Percentiles rank a stretch among this genome's conserved stretches.
Evolutionary conservation across 2,888 invertebrate species (phyloP).

Genomic region (Ochropleura leucogaster): DNA sequence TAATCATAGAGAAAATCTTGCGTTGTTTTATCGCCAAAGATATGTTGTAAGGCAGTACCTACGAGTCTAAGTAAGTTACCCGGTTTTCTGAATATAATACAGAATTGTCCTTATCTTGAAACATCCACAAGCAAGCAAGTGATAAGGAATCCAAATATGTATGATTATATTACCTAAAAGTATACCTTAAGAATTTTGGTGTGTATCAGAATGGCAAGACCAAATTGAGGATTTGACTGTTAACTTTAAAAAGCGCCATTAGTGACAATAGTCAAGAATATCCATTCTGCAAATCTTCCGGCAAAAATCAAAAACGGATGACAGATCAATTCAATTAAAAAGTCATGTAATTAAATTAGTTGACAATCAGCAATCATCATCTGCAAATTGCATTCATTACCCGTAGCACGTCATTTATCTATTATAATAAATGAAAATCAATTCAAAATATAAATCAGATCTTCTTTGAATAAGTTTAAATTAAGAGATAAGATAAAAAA

Average conservation of each 20-base stretch:
- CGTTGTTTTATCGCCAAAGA: background rate
- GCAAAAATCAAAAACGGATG: background rate
- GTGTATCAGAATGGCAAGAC: background rate
- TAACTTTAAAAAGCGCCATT: background rate
- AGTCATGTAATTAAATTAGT: background rate
- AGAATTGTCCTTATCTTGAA: constrained; percentile 20
- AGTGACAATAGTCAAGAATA: background rate
- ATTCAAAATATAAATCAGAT: background rate
- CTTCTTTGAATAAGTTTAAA: constrained; percentile 24
- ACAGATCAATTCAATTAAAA: background rate
- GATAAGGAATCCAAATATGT: constrained; percentile 35
- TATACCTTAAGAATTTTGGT: background rate
- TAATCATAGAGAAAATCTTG: background rate
- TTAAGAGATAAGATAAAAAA: constrained; percentile 29
- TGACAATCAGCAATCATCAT: background rate
- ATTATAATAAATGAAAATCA: constrained; percentile 14
- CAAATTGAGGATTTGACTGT: background rate
- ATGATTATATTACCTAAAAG: constrained; percentile 5
- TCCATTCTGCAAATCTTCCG: background rate
- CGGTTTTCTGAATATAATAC: constrained; percentile 39
- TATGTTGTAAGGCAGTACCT: background rate
- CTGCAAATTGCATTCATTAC: background rate
- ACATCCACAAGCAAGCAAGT: background rate
- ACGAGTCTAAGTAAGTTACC: constrained; percentile 41
- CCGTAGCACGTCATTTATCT: background rate